Base-by-base conservation (phyloP, 2,888 invertebrate species). In the Horisme vitalbata region DNA sequence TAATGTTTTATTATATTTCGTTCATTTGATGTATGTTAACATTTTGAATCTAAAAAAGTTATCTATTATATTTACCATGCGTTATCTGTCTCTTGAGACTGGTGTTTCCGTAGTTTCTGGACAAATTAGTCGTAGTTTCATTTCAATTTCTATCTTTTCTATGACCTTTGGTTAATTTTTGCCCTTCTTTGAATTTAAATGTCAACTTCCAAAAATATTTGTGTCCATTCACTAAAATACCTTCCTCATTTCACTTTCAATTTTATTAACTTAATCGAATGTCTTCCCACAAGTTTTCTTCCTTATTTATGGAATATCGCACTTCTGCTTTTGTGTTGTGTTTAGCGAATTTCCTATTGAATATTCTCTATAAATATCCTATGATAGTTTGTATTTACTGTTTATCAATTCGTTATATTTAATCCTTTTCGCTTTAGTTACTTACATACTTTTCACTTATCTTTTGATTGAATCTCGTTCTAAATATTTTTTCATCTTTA, bases 281-380 rank as follows among this genome's bases (percentile, higher is more conserved):
- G 27, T 33, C 33, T 33, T 41, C 27, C 41, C 20, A 33, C 27
- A 4, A 9, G 14, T 24, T 10, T 14, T 30, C 14, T 30, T 30
- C 38, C 21, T 15, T 27, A 5, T 4, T n/a, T 10, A 26, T 12
- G 14, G 14, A 15, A 24, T 11, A 13, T 0, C 14, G 23, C 24
- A 31, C 39, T 21, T n/a, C 10, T 24, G 14, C 15, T 24, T n/a
- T 26, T 8, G 23, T 23, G 23, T 18, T 9, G 23, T 38, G 7
- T 20, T 28, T 12, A 28, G 10, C 24, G 8, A 24, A 7, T 15
- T 10, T 11, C 6, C 11, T 21, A 8, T 7, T 10, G 1, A 7
- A 21, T 1, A 21, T 8, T 21, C 18, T 18, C n/a, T n/a, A n/a
- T n/a, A n/a, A n/a, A n/a, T n/a, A n/a, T n/a, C n/a, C n/a, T n/a